Conservation (phyloP, 1,140 invertebrate genomes). For the Alviniconcha marisindica region DNA sequence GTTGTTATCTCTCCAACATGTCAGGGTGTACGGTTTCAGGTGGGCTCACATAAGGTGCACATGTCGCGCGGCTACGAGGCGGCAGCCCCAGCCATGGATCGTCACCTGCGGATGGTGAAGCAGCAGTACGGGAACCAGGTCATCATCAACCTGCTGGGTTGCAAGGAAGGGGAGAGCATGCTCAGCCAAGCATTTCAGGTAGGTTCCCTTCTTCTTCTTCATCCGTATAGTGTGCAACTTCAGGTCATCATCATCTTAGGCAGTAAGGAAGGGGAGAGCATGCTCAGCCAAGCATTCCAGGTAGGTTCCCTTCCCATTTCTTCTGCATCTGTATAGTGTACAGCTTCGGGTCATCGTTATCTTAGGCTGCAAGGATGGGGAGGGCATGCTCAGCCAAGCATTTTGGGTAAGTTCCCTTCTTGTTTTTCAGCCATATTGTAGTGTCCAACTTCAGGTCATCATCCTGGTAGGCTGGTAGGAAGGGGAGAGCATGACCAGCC, state of each 20-base stretch:
- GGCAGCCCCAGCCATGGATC: constrained; percentile 92
- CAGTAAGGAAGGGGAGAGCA: constrained; percentile 97
- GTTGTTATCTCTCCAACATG: not conserved
- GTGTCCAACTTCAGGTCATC: no score
- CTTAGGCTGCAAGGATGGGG: constrained; percentile 96
- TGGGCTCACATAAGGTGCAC: constrained; percentile 99
- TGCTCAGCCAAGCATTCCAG: constrained; percentile 95
- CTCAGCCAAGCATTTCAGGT: constrained; percentile 95
- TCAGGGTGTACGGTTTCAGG: constrained; percentile 77
- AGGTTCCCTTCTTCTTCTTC: constrained; percentile 43
- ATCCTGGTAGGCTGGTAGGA: no score
- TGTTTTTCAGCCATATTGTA: no score
- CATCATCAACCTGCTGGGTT: constrained; percentile 94
- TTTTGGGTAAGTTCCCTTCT: constrained; percentile 82
- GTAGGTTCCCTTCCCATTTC: no score
- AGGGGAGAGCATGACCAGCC: no score
- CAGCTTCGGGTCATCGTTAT: constrained; percentile 96
- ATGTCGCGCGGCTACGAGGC: constrained; percentile 96
- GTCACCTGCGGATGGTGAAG: constrained; percentile 92
- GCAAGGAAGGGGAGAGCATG: constrained; percentile 97
- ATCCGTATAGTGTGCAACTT: no score
- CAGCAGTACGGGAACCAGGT: constrained; percentile 93
- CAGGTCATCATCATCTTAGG: constrained; percentile 96
- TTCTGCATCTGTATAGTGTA: no score
- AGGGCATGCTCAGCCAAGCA: constrained; percentile 95